Conservation (phyloP, 2,113 vertebrate genomes). For the Colius striatus region DNA sequence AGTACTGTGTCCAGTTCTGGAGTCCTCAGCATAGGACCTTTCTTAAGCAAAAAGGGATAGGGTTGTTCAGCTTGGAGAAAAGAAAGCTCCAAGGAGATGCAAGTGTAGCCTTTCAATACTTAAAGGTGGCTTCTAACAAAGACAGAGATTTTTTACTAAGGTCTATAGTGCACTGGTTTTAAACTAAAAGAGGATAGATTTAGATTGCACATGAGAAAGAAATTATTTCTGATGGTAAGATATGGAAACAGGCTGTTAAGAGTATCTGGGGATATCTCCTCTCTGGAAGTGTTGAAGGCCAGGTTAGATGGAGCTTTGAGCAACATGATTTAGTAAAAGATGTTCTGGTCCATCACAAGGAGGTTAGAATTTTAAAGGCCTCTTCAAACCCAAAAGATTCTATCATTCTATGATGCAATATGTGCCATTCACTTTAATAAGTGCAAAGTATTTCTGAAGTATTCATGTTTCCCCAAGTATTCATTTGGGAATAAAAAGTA, state of each 20-base stretch:
- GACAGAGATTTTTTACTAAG: not conserved
- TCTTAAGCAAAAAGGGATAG: not conserved
- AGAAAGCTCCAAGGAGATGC: not conserved
- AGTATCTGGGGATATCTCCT: not conserved
- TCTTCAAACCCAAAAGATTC: not conserved
- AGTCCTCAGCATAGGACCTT: too few relatives aligned
- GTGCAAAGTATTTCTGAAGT: not conserved
- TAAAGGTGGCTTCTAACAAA: not conserved
- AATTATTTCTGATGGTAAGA: not conserved
- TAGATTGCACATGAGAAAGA: not conserved
- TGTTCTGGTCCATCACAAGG: not conserved
- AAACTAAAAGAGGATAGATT: not conserved
- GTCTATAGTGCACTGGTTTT: not conserved
- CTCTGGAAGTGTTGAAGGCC: not conserved
- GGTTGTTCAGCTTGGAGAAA: not conserved
- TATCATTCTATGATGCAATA: not conserved
- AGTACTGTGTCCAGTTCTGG: too few relatives aligned
- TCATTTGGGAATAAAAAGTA: not conserved
- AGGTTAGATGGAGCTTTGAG: not conserved
- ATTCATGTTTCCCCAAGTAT: not conserved
- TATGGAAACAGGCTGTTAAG: not conserved
- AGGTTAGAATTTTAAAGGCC: not conserved
- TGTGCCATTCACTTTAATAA: not conserved
- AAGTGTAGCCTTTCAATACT: not conserved
- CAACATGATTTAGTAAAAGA: not conserved